Conservation (phyloP, 2,113 vertebrate genomes). For the Camarhynchus parvulus region DNA sequence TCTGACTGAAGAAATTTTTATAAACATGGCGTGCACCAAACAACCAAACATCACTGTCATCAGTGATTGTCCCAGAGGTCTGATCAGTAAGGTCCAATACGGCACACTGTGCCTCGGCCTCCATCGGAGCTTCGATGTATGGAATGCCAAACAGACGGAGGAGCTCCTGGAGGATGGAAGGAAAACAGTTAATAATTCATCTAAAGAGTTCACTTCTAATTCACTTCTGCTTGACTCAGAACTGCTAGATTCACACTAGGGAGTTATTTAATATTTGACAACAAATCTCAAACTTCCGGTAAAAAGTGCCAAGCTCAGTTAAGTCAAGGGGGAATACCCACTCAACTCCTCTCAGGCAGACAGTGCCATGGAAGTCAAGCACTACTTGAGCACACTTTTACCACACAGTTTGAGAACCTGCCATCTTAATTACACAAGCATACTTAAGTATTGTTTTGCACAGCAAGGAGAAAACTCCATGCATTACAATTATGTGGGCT, state of each 20-base stretch:
- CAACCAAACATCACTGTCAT: conserved; percentile 98
- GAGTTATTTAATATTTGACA: neutral
- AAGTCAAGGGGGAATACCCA: neutral
- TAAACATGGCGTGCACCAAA: conserved; percentile 95
- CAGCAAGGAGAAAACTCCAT: neutral
- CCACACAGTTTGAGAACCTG: neutral
- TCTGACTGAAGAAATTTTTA: conserved; percentile 95
- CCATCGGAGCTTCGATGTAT: conserved; percentile 91
- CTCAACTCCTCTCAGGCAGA: neutral
- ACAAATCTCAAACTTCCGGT: neutral
- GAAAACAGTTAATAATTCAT: neutral
- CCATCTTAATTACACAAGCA: neutral
- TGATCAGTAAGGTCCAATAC: conserved; percentile 88
- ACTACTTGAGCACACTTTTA: neutral
- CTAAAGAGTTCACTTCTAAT: neutral
- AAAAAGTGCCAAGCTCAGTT: neutral
- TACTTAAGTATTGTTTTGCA: neutral
- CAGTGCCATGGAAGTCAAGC: neutral
- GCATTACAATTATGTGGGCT: neutral
- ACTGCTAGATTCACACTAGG: neutral
- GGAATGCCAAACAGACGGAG: conserved; percentile 92
- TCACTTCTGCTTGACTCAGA: neutral
- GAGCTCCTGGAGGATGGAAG: conserved; percentile 80
- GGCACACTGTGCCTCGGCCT: conserved; percentile 96
- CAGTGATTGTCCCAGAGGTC: conserved; percentile 94